Conservation (phyloP, 2,797 vertebrate genomes). For the Chanos chanos region DNA sequence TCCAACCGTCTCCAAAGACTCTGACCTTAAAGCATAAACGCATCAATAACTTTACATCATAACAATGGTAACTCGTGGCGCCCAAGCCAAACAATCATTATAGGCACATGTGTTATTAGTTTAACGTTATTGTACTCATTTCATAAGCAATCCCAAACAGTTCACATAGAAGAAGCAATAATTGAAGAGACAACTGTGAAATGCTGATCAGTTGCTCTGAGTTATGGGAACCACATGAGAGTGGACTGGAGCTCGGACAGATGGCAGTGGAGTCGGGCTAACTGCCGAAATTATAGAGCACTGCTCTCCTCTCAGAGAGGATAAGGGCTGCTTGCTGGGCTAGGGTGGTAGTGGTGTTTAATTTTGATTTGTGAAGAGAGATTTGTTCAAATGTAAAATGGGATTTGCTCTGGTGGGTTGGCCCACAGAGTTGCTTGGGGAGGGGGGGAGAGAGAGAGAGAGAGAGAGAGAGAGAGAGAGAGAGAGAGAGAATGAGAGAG, state of each 20-base stretch:
- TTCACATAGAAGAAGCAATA: slow-evolving; percentile 45
- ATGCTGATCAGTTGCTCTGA: slow-evolving; percentile 49
- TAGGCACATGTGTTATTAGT: slow-evolving; percentile 61
- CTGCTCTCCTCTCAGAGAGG: slow-evolving; percentile 4
- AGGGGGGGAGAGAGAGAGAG: background rate
- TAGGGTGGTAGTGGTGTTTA: slow-evolving; percentile 6
- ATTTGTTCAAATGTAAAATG: slow-evolving; percentile 31
- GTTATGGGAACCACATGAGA: slow-evolving; percentile 52
- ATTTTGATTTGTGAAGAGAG: slow-evolving; percentile 46
- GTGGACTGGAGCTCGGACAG: slow-evolving; percentile 9
- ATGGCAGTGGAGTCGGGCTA: slow-evolving; percentile 13
- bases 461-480: background rate
- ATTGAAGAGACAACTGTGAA: slow-evolving; percentile 60
- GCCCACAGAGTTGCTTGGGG: background rate
- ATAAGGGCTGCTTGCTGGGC: slow-evolving; percentile 29
- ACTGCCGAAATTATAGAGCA: slow-evolving; percentile 31
- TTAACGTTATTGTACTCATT: slow-evolving; percentile 46
- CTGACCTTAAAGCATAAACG: slow-evolving; percentile 19
- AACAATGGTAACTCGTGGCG: slow-evolving; percentile 19
- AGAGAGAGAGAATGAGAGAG: background rate
- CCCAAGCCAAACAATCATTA: slow-evolving; percentile 26
- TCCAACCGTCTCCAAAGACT: background rate
- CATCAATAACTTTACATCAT: slow-evolving; percentile 30
- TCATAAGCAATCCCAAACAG: slow-evolving; percentile 48
- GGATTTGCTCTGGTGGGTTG: background rate